These are phyloP conservation scores for Monopis laevigella DNA, from an alignment of 2,888 invertebrate genomes.

Conservation along the genomic window DNA sequence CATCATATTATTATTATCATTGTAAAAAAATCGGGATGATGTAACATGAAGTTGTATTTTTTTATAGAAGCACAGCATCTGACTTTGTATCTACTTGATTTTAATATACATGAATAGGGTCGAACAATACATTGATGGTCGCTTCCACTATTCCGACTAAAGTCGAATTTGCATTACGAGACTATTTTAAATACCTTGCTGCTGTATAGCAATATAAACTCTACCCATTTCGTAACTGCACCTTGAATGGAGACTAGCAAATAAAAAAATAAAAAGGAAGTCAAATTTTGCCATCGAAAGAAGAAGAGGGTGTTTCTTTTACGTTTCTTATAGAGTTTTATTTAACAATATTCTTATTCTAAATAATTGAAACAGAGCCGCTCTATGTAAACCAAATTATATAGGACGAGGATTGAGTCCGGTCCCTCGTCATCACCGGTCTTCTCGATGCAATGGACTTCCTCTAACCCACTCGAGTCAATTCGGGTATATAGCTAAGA, in stretches of 20 bases:
- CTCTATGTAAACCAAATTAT: constrained; percentile 45
- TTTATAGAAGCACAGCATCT: too few species aligned
- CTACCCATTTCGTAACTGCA: too few species aligned
- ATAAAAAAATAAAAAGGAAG: constrained; percentile 39
- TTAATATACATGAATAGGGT: too few species aligned
- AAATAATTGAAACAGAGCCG: constrained; percentile 31
- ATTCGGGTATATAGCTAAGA: constrained; percentile 23
- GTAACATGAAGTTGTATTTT: too few species aligned
- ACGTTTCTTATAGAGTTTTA: constrained; percentile 2
- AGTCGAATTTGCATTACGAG: too few species aligned
- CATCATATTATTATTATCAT: too few species aligned
- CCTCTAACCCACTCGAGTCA: constrained; percentile 23
- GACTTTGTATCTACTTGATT: too few species aligned
- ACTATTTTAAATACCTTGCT: too few species aligned
- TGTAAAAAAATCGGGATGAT: too few species aligned
- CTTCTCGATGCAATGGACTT: constrained; percentile 61
- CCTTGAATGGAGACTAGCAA: background rate
- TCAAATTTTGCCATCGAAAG: constrained; percentile 55
- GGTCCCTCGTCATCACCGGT: constrained; percentile 55
- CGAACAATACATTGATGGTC: too few species aligned
- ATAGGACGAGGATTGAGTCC: constrained; percentile 52
- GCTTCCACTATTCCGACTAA: too few species aligned
- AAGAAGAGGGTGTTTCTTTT: constrained; percentile 49
- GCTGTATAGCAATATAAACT: too few species aligned
- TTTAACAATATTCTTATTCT: background rate